phyloP scores from a whole-genome alignment of 2,888 invertebrate species.

The Arenicola marina region DNA sequence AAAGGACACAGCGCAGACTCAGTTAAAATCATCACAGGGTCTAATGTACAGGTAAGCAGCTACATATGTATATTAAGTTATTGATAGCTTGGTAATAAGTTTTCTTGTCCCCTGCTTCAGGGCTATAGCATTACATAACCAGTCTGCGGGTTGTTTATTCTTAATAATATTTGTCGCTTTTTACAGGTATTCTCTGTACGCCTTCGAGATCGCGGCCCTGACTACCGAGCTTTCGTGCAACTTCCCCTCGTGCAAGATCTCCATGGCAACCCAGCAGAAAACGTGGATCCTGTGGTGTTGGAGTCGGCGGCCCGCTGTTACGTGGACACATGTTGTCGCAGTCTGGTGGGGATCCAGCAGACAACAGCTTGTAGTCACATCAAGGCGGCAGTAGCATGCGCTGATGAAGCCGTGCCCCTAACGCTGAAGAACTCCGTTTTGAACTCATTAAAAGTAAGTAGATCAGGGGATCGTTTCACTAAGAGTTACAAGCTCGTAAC shows the following conservation, averaged over 20 bases:
- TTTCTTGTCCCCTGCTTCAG: not conserved
- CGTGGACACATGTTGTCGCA: conserved; percentile 55
- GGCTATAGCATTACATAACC: not conserved
- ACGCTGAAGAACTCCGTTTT: conserved; percentile 69
- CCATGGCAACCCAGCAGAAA: conserved; percentile 54
- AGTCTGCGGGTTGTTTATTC: not conserved
- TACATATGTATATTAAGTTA: no score
- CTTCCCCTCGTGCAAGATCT: conserved; percentile 58
- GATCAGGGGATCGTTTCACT: no score
- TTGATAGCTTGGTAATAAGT: no score
- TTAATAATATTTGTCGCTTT: conserved; percentile 27
- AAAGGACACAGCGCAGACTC: conserved; percentile 67
- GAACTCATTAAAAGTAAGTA: conserved; percentile 64
- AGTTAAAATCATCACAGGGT: conserved; percentile 69
- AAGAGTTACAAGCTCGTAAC: no score
- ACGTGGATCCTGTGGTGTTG: conserved; percentile 41
- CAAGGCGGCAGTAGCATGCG: conserved; percentile 70
- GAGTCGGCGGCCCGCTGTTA: conserved; percentile 55
- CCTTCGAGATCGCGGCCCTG: conserved; percentile 72
- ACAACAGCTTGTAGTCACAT: conserved; percentile 67
- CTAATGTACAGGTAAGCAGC: conserved; percentile 65
- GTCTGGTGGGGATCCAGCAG: not conserved
- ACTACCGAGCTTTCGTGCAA: conserved; percentile 77
- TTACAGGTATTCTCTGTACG: conserved; percentile 74
- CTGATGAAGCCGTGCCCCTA: conserved; percentile 68